Evolutionary conservation across 2,113 vertebrate species (phyloP).

Genomic region (Eolophus roseicapilla): DNA sequence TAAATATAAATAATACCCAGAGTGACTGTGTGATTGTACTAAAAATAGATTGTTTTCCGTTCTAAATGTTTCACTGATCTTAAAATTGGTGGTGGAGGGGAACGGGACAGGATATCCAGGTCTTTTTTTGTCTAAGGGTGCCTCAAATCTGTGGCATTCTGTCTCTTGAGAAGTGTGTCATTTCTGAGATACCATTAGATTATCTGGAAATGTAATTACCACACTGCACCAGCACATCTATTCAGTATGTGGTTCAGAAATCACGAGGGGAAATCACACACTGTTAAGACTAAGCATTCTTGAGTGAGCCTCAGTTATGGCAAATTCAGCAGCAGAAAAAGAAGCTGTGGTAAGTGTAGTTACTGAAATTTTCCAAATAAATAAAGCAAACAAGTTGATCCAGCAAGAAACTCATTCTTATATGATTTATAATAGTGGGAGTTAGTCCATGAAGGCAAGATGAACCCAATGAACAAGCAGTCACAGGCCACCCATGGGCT

Average conservation of each 20-base stretch:
- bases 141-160: slow-evolving; percentile 24
- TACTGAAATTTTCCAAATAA: slow-evolving; percentile 82
- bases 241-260: slow-evolving; percentile 64
- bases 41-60: slow-evolving; percentile 54
- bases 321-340: slow-evolving; percentile 66
- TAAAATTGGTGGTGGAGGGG: background rate
- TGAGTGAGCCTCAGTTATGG: slow-evolving; percentile 66
- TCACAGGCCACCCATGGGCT: slow-evolving; percentile 69
- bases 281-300: slow-evolving; percentile 73
- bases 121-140: slow-evolving; percentile 22
- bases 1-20: slow-evolving; percentile 48
- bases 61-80: slow-evolving; percentile 29
- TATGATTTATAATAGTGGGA: slow-evolving; percentile 74
- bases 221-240: slow-evolving; percentile 52
- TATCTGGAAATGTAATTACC: slow-evolving; percentile 71
- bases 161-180: background rate
- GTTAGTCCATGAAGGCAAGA: slow-evolving; percentile 54
- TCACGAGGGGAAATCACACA: slow-evolving; percentile 70
- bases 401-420: slow-evolving; percentile 73
- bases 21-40: slow-evolving; percentile 5
- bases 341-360: slow-evolving; percentile 54
- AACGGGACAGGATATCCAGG: background rate
- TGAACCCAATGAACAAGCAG: slow-evolving; percentile 58
- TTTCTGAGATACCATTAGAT: slow-evolving; percentile 51
- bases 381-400: slow-evolving; percentile 79